These are phyloP conservation scores for Halcyon leucocephala DNA, from an alignment of 2,797 vertebrate genomes.

Conservation along the genomic window DNA sequence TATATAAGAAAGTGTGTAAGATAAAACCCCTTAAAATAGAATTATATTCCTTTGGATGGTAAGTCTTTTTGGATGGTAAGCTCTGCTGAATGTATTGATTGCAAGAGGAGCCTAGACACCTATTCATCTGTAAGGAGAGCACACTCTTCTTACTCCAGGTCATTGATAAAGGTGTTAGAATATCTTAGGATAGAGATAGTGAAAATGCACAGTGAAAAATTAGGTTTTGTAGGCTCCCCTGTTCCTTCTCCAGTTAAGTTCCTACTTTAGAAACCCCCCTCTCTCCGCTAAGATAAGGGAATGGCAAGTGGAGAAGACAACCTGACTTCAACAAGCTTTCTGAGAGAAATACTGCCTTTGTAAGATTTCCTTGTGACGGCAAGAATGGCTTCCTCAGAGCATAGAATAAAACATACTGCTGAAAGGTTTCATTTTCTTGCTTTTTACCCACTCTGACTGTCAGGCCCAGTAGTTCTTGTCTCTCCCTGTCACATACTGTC, in stretches of 20 bases:
- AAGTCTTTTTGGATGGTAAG: too few species aligned
- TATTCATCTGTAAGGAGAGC: too few species aligned
- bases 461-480: not conserved
- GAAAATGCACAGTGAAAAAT: not conserved
- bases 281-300: not conserved
- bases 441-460: not conserved
- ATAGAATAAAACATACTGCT: not conserved
- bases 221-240: not conserved
- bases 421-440: not conserved
- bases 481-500: not conserved
- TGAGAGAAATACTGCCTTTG: not conserved
- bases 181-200: not conserved
- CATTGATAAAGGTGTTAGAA: not conserved
- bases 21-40: too few species aligned
- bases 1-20: too few species aligned
- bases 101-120: too few species aligned
- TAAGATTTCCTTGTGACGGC: not conserved
- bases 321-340: not conserved
- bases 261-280: not conserved
- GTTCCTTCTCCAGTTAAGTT: not conserved
- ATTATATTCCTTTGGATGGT: too few species aligned
- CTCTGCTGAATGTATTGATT: too few species aligned
- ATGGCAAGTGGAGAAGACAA: not conserved
- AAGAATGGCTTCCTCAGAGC: not conserved
- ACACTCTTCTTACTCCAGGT: not conserved